Evolutionary conservation across 2,113 vertebrate genomes (phyloP).

Genomic region (Pterophyllum scalare): DNA sequence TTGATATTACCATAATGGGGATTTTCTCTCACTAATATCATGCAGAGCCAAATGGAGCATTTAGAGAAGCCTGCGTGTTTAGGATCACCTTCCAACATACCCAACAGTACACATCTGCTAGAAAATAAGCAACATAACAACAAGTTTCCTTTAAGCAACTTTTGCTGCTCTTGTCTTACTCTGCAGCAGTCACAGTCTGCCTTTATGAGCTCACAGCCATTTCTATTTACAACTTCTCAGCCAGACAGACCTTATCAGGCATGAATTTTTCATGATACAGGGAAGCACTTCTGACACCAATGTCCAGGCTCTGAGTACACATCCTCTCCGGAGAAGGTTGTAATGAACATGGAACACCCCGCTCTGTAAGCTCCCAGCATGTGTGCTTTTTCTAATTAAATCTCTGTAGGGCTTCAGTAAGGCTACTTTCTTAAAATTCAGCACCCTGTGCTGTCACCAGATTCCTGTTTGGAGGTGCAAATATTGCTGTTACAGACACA

Average conservation of each 20-base stretch:
- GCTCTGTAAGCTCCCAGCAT: not conserved
- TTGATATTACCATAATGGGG: not conserved
- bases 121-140: not conserved
- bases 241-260: not conserved
- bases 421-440: not conserved
- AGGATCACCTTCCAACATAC: not conserved
- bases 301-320: not conserved
- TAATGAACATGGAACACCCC: conserved; percentile 8
- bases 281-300: not conserved
- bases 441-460: not conserved
- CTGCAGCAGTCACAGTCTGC: not conserved
- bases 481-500: not conserved
- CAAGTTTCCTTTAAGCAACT: not conserved
- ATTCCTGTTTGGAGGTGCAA: not conserved
- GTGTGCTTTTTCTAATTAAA: conserved; percentile 1
- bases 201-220: not conserved
- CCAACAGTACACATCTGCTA: not conserved
- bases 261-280: conserved; percentile 3
- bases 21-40: not conserved
- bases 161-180: not conserved
- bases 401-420: not conserved
- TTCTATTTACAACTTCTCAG: not conserved
- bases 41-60: not conserved
- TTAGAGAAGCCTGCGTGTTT: not conserved
- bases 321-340: not conserved